Conservation (phyloP, 2,113 vertebrate genomes). For the Gorsachius goisagi region DNA sequence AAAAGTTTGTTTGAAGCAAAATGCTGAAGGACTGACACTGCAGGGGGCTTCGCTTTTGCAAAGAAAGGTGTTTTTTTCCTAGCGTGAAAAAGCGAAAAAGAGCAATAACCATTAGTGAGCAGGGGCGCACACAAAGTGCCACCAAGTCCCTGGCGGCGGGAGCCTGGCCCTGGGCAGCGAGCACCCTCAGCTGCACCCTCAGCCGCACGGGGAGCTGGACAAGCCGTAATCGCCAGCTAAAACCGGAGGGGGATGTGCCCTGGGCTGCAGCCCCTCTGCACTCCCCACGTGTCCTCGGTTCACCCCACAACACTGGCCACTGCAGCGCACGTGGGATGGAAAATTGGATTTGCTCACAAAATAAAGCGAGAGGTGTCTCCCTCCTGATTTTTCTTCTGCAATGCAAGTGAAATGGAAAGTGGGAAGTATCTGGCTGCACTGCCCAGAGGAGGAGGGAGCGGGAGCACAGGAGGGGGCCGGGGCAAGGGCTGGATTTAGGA, state of each 20-base stretch:
- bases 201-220: rapidly evolving
- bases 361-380: background rate
- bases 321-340: background rate
- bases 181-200: rapidly evolving
- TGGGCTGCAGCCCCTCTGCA: background rate
- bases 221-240: rapidly evolving
- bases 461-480: background rate
- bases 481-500: background rate
- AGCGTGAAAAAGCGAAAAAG: rapidly evolving
- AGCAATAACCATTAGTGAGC: background rate
- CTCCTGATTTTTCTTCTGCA: background rate
- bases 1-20: background rate
- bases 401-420: background rate
- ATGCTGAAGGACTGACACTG: background rate
- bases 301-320: background rate
- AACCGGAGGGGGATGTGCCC: background rate
- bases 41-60: background rate
- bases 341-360: background rate
- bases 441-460: background rate
- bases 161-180: rapidly evolving
- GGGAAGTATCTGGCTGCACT: background rate
- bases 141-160: too few relatives aligned
- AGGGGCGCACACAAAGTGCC: background rate
- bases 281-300: background rate
- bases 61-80: background rate